These are phyloP conservation scores for Mechanitis messenoides DNA, from an alignment of 2,888 invertebrate species.

Conservation along the genomic window DNA sequence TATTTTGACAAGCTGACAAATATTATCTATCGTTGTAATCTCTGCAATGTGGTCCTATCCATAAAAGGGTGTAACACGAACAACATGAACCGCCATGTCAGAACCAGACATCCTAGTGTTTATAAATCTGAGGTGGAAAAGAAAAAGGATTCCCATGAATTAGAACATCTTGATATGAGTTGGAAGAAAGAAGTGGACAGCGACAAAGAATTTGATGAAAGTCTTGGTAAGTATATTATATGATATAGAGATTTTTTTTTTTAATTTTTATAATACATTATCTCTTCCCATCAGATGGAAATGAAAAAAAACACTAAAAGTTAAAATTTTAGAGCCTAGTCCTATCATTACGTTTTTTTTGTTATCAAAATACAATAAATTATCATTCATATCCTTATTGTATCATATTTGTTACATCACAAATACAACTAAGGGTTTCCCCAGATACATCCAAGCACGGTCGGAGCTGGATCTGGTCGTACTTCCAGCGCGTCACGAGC, in stretches of 20 bases:
- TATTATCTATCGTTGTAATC: constrained; percentile 60
- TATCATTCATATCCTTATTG: not conserved
- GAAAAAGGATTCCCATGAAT: constrained; percentile 28
- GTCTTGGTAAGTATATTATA: constrained; percentile 24
- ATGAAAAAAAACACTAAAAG: too few relatives aligned
- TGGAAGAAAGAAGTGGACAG: constrained; percentile 47
- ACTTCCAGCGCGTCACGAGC: constrained; percentile 53
- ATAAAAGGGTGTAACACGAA: constrained; percentile 70
- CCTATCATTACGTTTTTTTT: too few relatives aligned
- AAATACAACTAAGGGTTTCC: not conserved
- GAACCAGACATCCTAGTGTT: constrained; percentile 53
- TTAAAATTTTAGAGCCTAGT: too few relatives aligned
- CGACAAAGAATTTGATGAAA: constrained; percentile 38
- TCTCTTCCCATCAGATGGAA: too few relatives aligned
- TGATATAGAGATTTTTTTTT: too few relatives aligned
- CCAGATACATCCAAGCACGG: constrained; percentile 34
- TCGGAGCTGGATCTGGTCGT: constrained; percentile 69
- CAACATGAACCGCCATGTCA: constrained; percentile 67
- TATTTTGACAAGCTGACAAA: constrained; percentile 63
- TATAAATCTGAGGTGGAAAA: constrained; percentile 49
- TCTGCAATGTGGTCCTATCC: constrained; percentile 63
- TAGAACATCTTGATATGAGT: constrained; percentile 26
- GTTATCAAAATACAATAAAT: too few relatives aligned
- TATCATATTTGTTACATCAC: not conserved
- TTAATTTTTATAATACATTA: too few relatives aligned